These are phyloP conservation scores for Silurus meridionalis DNA, from an alignment of 2,113 vertebrate species.

Conservation along the genomic window DNA sequence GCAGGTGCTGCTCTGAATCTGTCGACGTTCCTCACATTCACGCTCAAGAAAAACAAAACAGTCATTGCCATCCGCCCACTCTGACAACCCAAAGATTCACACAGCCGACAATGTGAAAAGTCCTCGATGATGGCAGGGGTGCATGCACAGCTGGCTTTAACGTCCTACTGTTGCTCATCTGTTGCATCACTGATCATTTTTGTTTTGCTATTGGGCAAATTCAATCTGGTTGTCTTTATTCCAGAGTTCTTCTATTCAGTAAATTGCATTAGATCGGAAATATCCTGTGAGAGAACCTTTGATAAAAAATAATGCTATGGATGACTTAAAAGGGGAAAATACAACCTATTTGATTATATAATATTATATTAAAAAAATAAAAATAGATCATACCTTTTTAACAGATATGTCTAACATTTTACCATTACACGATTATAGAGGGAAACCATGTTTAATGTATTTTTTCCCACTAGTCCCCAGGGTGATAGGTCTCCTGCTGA, in stretches of 20 bases:
- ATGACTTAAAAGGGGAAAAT: background rate
- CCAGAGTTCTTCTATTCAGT: background rate
- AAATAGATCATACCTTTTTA: background rate
- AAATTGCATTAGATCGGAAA: background rate
- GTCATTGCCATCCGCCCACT: constrained; percentile 28
- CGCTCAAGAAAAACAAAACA: constrained; percentile 37
- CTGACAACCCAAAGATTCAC: constrained; percentile 29
- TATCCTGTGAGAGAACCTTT: background rate
- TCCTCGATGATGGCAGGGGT: constrained; percentile 6
- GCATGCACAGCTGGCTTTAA: constrained; percentile 12
- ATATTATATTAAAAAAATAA: too few species aligned
- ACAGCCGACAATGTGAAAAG: constrained; percentile 9
- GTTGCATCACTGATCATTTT: constrained; percentile 27
- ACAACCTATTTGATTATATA: background rate
- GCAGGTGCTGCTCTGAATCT: constrained; percentile 45
- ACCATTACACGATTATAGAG: background rate
- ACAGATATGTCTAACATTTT: background rate
- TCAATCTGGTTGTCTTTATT: background rate
- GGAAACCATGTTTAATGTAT: constrained; percentile 17
- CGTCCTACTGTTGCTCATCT: constrained; percentile 14
- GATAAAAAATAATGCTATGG: background rate
- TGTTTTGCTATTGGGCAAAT: background rate
- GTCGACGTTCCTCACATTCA: constrained; percentile 37
- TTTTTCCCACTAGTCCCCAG: constrained; percentile 16
- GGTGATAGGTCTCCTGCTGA: constrained; percentile 17